Evolutionary conservation across 1,140 invertebrate species (phyloP), one percentile per base, ranked within the genome.

Genomic region (Aphidius ervi): DNA sequence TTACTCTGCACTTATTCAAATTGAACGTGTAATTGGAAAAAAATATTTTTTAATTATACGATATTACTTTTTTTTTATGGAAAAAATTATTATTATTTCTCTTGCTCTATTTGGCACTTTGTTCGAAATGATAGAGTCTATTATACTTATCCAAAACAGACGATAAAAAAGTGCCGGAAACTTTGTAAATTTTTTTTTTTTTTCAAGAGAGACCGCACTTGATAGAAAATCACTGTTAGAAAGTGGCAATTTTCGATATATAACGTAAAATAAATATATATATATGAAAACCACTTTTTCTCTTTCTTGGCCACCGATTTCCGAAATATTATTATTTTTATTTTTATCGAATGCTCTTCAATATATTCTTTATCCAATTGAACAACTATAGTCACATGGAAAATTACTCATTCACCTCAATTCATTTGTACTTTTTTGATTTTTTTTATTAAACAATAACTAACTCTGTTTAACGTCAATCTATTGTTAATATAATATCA

Each of bases 81-180:
- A 31, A 31, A 31, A 31, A 31, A 31, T 31, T 31, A 31, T 31
- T 31, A 3, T 31, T 31, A n/a, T 31, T 31, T 3, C 4, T 31
- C 1, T 31, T 31, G 2, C 4, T 31, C 23, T 31, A 31, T 31
- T 31, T 31, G 23, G 23, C 23, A 31, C 23, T 31, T 31, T 31
- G 23, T 31, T 31, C 4, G 4, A 31, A 31, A 3, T 31, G 23
- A 3, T 31, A 31, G 4, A 56, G 16, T 50, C 16, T 16, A 16
- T 16, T 16, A 16, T 16, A 16, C 16, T 16, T 16, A 16, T 16
- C 16, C 16, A 16, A 4, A 41, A 60, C 23, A 39, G n/a, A 55
- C 41, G 9, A 57, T 55, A 45, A 53, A 62, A 61, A 62, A 65
- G 58, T 65, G 60, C 63, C 58, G 63, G 63, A 64, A 64, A 54